phyloP scores from a whole-genome alignment of 2,797 vertebrate genomes.

The Clarias pachynema region DNA sequence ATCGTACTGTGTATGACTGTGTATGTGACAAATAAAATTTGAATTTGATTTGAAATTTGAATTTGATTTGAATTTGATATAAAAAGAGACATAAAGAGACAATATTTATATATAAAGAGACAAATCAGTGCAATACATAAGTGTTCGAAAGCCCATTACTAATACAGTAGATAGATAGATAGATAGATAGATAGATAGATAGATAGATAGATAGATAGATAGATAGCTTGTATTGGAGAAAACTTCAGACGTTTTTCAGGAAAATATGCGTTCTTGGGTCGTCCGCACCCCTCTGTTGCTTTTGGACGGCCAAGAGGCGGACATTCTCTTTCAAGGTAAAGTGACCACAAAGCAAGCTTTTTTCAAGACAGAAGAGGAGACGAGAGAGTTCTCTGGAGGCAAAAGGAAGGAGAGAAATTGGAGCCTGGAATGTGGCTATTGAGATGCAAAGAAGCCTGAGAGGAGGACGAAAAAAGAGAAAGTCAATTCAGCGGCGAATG shows the following conservation, averaged over 20 bases:
- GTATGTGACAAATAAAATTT: no score
- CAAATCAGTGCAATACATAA: no score
- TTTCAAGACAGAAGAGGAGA: background rate
- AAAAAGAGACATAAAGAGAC: no score
- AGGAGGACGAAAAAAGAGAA: slow-evolving; percentile 25
- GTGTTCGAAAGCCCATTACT: no score
- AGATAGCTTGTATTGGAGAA: background rate
- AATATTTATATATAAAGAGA: no score
- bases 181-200: no score
- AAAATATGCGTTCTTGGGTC: background rate
- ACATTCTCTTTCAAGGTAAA: slow-evolving; percentile 37
- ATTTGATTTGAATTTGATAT: no score
- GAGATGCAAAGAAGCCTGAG: slow-evolving; percentile 51
- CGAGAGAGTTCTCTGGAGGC: slow-evolving; percentile 16
- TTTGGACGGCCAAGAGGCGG: background rate
- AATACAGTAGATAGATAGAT: no score
- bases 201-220: background rate
- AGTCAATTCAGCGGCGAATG: slow-evolving; percentile 40
- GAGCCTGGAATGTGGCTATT: slow-evolving; percentile 44
- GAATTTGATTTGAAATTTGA: no score
- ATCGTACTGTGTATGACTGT: no score
- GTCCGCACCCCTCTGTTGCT: slow-evolving; percentile 1
- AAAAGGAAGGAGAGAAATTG: slow-evolving; percentile 34
- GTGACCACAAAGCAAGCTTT: slow-evolving; percentile 36
- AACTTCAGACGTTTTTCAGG: background rate